A percentile compares a stretch with the other conserved stretches of the same genome.
phyloP scores from a whole-genome alignment of 2,888 invertebrate species.

The Scaptomyza cyrtandrae region DNA sequence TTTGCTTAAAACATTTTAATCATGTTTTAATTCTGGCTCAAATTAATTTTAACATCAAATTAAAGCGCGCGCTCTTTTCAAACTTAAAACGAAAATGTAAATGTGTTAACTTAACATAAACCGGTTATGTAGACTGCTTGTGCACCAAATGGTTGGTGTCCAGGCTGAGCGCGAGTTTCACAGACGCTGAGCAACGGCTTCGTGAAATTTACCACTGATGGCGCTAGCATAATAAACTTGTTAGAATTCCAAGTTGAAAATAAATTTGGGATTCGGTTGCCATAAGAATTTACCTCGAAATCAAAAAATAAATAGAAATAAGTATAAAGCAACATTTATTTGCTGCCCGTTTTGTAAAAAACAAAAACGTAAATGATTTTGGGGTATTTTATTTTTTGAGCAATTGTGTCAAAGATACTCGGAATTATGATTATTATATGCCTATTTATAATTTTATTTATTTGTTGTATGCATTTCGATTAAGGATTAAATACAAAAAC shows the following conservation, averaged over 20 bases:
- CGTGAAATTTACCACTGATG: constrained; percentile 20
- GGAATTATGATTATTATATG: too few relatives aligned
- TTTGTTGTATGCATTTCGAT: not conserved
- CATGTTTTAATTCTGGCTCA: not conserved
- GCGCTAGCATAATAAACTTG: constrained; percentile 18
- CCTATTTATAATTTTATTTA: too few relatives aligned
- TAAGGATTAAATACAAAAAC: not conserved
- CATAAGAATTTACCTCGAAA: too few relatives aligned
- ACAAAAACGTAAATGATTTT: too few relatives aligned
- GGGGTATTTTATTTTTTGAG: too few relatives aligned
- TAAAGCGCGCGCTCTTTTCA: not conserved
- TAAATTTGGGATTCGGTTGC: too few relatives aligned
- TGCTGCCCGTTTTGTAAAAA: too few relatives aligned
- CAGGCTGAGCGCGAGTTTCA: constrained; percentile 1
- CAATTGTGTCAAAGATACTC: too few relatives aligned
- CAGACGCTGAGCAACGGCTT: not conserved
- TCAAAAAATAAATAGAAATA: too few relatives aligned
- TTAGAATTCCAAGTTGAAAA: not conserved
- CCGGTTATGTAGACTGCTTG: not conserved
- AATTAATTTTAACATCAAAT: not conserved
- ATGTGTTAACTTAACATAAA: not conserved
- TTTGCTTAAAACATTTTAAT: too few relatives aligned
- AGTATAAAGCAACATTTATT: too few relatives aligned
- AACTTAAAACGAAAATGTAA: not conserved
- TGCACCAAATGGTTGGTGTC: constrained; percentile 20